Percentiles rank a stretch among this genome's conserved stretches.
Conservation (phyloP, 2,797 vertebrate genomes). For the Chaenodraco wilsoni region DNA sequence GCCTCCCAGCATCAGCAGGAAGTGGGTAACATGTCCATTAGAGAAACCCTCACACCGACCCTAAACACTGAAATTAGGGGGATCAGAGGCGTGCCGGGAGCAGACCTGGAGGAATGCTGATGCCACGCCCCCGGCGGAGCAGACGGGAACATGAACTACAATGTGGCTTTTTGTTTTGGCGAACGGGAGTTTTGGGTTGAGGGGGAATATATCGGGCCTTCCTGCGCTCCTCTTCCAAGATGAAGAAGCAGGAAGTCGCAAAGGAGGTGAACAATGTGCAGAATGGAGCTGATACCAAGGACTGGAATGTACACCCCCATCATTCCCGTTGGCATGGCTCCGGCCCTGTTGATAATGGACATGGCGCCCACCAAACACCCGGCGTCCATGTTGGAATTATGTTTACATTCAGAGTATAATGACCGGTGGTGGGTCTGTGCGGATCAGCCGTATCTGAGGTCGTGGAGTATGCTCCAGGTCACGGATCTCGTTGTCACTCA, state of each 20-base stretch:
- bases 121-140: slow-evolving; percentile 63
- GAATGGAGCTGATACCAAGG: slow-evolving; percentile 70
- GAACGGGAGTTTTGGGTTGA: slow-evolving; percentile 48
- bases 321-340: slow-evolving; percentile 79
- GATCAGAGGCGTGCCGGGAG: slow-evolving; percentile 71
- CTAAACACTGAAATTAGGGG: slow-evolving; percentile 55
- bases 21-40: slow-evolving; percentile 73
- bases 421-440: slow-evolving; percentile 27
- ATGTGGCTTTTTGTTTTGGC: slow-evolving; percentile 82
- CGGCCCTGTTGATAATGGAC: slow-evolving; percentile 76
- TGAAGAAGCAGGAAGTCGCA: slow-evolving; percentile 87
- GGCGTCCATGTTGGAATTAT: slow-evolving; percentile 46
- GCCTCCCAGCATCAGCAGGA: slow-evolving; percentile 67
- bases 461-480: slow-evolving; percentile 50
- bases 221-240: slow-evolving; percentile 82
- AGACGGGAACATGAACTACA: slow-evolving; percentile 84
- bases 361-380: slow-evolving; percentile 51
- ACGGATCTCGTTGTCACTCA: slow-evolving; percentile 49
- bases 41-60: slow-evolving; percentile 31
- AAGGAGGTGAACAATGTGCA: slow-evolving; percentile 82
- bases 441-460: slow-evolving; percentile 22
- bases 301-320: slow-evolving; percentile 78
- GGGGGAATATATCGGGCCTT: slow-evolving; percentile 76
- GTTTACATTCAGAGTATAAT: slow-evolving; percentile 50
- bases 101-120: slow-evolving; percentile 79